Evolutionary conservation across 2,888 invertebrate species (phyloP), one percentile per base, ranked within the genome.

Genomic region (Chrysolina americana): DNA sequence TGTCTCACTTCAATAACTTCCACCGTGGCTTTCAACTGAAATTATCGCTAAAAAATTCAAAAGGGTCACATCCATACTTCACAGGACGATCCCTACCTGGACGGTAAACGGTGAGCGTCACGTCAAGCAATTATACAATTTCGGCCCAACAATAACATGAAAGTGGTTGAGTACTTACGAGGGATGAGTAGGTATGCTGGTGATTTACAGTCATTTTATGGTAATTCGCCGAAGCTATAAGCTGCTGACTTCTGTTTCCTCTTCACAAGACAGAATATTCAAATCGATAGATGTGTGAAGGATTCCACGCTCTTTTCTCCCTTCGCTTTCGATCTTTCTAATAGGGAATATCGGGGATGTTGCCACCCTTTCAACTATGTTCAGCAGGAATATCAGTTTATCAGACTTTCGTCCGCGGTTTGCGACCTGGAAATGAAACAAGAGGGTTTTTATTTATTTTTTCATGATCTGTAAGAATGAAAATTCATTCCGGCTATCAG

Each of bases 121-220:
- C 53, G 21, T 53, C 73, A 73, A 76, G 72, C 76, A 70, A 74
- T 74, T 66, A 74, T 70, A 19, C 62, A n/a, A 41, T 70, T 65
- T 62, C 74, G 63, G 63, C 74, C 74, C 74, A 66, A 70, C 74
- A 74, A 74, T 74, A 66, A 74, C 48, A 15, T 74, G 48, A 66
- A 70, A 74, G 74, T 74, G 65, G 74, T 65, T 66, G 66, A 70
- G 70, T 74, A 74, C 74, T 74, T 62, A 41, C 65, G 48, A 70
- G 70, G 70, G 70, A 59, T 59, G 59, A 56, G 56, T 56, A 56
- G 73, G 69, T 73, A 65, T 69, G 64, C 65, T 62, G 66, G 66
- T 74, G 70, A 74, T 70, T 66, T 70, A 74, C 66, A 70, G 74
- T 74, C 69, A 66, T 74, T 66, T 74, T 74, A 74, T 74, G 74